Percentiles rank a stretch among this genome's conserved stretches.
Conservation (phyloP, 2,888 invertebrate species). For the Pseudococcus viburni region DNA sequence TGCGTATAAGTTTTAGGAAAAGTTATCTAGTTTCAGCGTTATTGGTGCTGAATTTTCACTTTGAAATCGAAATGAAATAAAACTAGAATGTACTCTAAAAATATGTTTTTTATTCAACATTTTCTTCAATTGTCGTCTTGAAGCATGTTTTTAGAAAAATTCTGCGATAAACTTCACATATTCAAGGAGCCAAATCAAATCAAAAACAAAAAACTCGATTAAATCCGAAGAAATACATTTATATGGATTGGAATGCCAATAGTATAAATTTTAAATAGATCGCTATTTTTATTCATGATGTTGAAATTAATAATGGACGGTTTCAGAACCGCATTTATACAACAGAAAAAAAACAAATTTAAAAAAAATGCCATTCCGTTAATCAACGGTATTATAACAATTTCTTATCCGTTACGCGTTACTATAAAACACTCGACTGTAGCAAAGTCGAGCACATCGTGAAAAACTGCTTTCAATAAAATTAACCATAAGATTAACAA, state of each 20-base stretch:
- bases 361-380: not conserved
- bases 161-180: too few relatives aligned
- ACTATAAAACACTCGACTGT: not conserved
- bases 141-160: too few relatives aligned
- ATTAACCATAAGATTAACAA: conserved; percentile 13
- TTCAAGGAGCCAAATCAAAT: not conserved
- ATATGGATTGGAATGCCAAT: not conserved
- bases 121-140: too few relatives aligned
- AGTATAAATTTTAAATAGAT: not conserved
- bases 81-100: too few relatives aligned
- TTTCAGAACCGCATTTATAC: not conserved
- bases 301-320: conserved; percentile 12
- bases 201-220: not conserved
- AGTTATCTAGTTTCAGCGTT: too few relatives aligned
- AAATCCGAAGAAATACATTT: not conserved
- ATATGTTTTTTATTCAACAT: too few relatives aligned
- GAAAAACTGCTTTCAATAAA: not conserved
- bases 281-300: not conserved
- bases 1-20: too few relatives aligned
- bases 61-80: too few relatives aligned
- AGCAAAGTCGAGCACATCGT: not conserved
- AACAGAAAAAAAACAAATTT: not conserved
- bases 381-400: not conserved
- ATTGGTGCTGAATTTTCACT: too few relatives aligned
- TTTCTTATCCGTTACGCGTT: not conserved